These are phyloP conservation scores for Idaea biselata DNA, from an alignment of 2,888 invertebrate genomes.

Conservation along the genomic window DNA sequence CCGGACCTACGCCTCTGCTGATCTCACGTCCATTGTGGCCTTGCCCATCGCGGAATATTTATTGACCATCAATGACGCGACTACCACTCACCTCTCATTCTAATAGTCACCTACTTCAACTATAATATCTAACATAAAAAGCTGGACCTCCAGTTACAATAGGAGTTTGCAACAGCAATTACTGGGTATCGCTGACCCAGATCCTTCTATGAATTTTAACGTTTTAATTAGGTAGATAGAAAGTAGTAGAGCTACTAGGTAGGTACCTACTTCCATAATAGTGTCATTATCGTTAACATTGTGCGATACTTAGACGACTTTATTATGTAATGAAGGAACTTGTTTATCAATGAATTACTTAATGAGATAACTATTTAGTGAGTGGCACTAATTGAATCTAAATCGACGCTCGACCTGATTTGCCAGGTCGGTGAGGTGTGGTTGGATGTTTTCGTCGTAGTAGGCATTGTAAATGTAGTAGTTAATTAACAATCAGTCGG, in stretches of 20 bases:
- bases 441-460: neutral
- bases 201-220: no score
- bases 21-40: neutral
- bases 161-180: no score
- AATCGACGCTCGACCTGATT: neutral
- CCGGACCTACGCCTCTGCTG: neutral
- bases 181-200: neutral
- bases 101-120: neutral
- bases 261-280: neutral
- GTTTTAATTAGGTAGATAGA: neutral
- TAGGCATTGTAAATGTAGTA: slow-evolving; percentile 14
- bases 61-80: neutral
- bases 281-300: neutral
- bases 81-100: neutral
- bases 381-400: neutral
- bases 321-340: neutral
- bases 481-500: slow-evolving; percentile 20
- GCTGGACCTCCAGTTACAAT: no score
- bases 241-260: neutral
- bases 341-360: neutral
- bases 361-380: slow-evolving; percentile 7
- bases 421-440: neutral
- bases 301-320: neutral
- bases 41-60: neutral
- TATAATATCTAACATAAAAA: neutral